These are phyloP conservation scores for Pithys albifrons DNA, from an alignment of 2,113 vertebrate species.

Conservation along the genomic window DNA sequence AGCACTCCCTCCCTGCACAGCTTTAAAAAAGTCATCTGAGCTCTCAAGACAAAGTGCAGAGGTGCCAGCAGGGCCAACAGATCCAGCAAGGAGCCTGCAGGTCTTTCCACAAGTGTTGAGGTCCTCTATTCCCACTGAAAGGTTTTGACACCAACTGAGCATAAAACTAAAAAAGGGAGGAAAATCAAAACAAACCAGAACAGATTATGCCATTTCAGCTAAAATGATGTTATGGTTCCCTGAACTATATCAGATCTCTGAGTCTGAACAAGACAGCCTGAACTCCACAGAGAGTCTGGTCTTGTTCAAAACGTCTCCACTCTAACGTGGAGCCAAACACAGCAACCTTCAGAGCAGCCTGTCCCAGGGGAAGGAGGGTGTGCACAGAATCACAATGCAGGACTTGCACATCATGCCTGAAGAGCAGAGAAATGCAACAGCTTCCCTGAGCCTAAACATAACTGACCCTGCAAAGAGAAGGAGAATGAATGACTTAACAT, in stretches of 20 bases:
- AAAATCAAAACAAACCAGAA: not conserved
- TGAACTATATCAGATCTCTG: not conserved
- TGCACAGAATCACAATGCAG: not conserved
- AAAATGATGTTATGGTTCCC: not conserved
- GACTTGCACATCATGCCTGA: not conserved
- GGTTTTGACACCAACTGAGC: not conserved
- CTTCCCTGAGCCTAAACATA: not conserved
- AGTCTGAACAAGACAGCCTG: not conserved
- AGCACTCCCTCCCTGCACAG: accelerated
- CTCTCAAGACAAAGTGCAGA: not conserved
- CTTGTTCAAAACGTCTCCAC: not conserved
- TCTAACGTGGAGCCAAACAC: not conserved
- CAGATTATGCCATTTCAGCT: not conserved
- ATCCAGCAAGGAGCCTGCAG: not conserved
- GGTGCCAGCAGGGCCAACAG: not conserved
- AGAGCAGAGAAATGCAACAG: not conserved
- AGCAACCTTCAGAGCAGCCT: not conserved
- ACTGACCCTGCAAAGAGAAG: not conserved
- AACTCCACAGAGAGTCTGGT: not conserved
- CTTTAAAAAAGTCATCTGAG: not conserved
- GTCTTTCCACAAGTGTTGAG: not conserved
- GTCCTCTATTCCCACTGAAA: not conserved
- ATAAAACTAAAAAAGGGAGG: not conserved
- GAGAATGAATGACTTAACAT: not conserved
- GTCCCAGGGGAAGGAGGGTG: not conserved